Conservation (phyloP, 2,797 vertebrate species). For the Oophaga sylvatica region DNA sequence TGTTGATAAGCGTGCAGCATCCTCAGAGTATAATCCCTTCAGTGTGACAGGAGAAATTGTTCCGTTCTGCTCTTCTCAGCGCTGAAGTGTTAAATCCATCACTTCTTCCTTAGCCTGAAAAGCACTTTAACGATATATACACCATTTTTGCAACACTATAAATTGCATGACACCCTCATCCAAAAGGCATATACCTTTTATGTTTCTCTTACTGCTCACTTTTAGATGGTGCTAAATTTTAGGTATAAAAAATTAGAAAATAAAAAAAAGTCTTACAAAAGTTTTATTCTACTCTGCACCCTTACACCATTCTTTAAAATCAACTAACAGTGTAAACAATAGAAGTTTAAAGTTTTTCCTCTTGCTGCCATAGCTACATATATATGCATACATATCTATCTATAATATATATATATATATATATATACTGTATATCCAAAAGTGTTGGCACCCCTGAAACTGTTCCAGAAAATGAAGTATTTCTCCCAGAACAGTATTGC, state of each 20-base stretch:
- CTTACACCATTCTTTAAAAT: too few relatives aligned
- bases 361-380: too few relatives aligned
- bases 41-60: neutral
- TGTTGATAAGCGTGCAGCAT: slow-evolving; percentile 3
- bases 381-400: too few relatives aligned
- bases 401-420: too few relatives aligned
- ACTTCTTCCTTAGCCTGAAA: neutral
- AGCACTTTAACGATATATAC: neutral
- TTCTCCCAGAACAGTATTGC: too few relatives aligned
- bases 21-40: neutral
- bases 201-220: neutral
- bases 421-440: too few relatives aligned
- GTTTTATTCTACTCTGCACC: too few relatives aligned
- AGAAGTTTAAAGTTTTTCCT: too few relatives aligned
- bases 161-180: neutral
- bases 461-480: too few relatives aligned
- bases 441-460: too few relatives aligned
- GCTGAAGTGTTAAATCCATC: neutral
- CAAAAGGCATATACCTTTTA: neutral
- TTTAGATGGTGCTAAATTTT: neutral
- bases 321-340: too few relatives aligned
- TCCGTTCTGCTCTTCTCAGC: neutral
- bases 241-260: neutral
- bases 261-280: too few relatives aligned
- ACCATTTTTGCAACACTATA: neutral